Evolutionary conservation across 2,888 invertebrate genomes (phyloP), one percentile per base, ranked within the genome.

Genomic region (Tenthredo livida): DNA sequence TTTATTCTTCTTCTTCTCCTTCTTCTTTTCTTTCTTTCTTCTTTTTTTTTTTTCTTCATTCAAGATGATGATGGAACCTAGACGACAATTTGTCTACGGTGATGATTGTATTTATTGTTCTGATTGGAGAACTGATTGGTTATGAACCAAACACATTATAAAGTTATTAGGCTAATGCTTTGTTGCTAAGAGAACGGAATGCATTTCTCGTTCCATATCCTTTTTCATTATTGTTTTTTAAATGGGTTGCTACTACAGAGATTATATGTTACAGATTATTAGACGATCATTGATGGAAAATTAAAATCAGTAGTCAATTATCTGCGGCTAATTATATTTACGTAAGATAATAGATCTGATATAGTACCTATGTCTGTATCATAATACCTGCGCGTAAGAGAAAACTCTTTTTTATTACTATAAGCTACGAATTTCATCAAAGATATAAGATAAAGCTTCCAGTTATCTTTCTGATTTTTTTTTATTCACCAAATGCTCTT

Each of bases 81-180:
- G 80, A 61, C 80, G 80, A 61, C 80, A 21, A 21, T 61, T 61
- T 80, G 80, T 80, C 80, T 80, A 15, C 80, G 21, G 80, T 15
- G 40, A 15, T n/a, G 10, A 61, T 61, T 40, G 21, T 61, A 80
- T 80, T 80, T 21, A 80, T 61, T 61, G 25, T 61, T 58, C 33
- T 29, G 58, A 61, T 80, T 61, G 40, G 12, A 17, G n/a, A 37
- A 12, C 21, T 61, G 77, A 77, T 77, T 47, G n/a, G 17, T 33
- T 61, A 40, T 61, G 80, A 80, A 37, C 80, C 61, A 80, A 80
- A 80, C 80, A 80, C 80, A 80, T 80, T 80, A 80, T 80, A 61
- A 61, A 80, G 80, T 61, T 80, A 80, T 80, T 80, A 80, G 17
- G 58, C 61, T 80, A 80, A 80, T 58, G 80, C 33, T 80, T 58